Evolutionary conservation across 2,797 vertebrate species (phyloP), one percentile per base, ranked within the genome.

Genomic region (Gadopsis bispinosus): DNA sequence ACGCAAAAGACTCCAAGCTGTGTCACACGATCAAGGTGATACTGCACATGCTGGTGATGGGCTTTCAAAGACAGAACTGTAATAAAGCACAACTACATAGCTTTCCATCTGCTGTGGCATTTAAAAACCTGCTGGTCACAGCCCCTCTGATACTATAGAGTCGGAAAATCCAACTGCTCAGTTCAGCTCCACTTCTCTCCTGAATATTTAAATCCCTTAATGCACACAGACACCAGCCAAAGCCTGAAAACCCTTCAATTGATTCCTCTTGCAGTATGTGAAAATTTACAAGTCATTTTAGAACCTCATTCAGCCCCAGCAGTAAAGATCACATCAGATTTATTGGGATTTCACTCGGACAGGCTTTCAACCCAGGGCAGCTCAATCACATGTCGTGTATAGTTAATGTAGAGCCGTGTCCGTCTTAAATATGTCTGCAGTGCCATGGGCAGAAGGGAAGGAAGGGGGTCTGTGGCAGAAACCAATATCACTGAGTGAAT

Each of bases 31-130:
- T 58, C 20, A 22, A 47, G 43, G 67, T 60, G 53, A 31, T 7
- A 3, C 26, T n/a, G n/a, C 16, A 17, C 22, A 66, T 31, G 53
- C 55, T 16, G 64, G 56, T 4, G 47, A 77, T 62, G 64, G 77
- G 75, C 61, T 77, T 82, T 87, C 64, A 83, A 73, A 83, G 85
- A 45, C 70, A 72, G 58, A 80, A 73, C 19, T n/a, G 71, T 65
- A 83, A 86, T 84, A 86, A 88, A 87, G 71, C 71, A 48, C 71
- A 43, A 67, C 75, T 59, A 56, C 72, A 51, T 43, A 22, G 77
- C 71, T 81, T 77, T 88, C 86, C 84, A 87, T 90, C 91, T 92
- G 88, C 87, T 70, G 83, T 85, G 88, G 87, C 87, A 88, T 91
- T 91, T 91, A 89, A 87, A 87, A 89, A 88, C 51, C 82, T 89